A percentile compares a stretch with the other conserved stretches of the same genome.
These are phyloP conservation scores for Carettochelys insculpta DNA, from an alignment of 2,113 vertebrate genomes.

Conservation along the genomic window DNA sequence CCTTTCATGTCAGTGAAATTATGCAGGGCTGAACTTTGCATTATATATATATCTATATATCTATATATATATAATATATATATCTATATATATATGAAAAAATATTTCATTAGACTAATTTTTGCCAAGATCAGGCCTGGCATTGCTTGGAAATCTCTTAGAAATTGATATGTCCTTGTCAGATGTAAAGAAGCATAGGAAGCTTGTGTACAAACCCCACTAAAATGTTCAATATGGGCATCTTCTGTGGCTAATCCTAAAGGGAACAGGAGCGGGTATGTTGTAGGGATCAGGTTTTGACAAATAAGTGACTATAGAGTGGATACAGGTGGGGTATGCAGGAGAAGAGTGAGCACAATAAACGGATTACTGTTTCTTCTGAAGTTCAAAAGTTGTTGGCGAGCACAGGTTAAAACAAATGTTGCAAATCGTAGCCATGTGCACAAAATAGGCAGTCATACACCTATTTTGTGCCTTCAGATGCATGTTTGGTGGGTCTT, in stretches of 20 bases:
- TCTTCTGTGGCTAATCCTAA: background rate
- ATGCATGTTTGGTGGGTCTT: background rate
- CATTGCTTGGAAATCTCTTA: background rate
- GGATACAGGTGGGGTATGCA: accelerated
- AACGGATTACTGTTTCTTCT: background rate
- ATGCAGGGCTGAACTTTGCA: background rate
- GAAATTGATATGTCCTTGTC: background rate
- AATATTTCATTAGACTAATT: background rate
- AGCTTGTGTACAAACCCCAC: background rate
- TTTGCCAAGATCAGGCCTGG: background rate
- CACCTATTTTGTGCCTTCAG: background rate
- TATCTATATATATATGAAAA: background rate
- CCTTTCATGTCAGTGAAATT: background rate
- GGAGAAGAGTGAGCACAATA: background rate
- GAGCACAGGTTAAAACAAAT: background rate
- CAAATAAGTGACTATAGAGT: background rate
- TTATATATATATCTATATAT: no score
- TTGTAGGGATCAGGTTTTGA: background rate
- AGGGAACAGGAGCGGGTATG: background rate
- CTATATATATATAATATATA: no score
- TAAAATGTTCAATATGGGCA: background rate
- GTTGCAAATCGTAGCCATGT: background rate
- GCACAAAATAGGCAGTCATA: background rate
- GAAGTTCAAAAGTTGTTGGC: background rate
- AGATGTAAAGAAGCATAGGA: background rate